phyloP scores from a whole-genome alignment of 2,797 vertebrate genomes.

The Cetoscarus ocellatus region DNA sequence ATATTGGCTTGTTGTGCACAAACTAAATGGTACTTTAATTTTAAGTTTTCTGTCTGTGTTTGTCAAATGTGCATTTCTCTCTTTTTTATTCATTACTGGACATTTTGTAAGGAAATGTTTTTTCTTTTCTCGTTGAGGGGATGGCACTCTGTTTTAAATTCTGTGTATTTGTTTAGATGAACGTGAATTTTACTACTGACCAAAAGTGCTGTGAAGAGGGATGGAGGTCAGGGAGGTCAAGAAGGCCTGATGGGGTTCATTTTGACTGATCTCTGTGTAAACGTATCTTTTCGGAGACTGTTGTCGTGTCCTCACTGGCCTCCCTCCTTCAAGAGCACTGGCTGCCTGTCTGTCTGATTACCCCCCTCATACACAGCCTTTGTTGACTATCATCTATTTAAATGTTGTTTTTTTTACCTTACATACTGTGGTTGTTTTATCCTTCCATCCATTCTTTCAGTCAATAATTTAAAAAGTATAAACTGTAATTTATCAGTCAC shows the following conservation, averaged over 20 bases:
- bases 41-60: slow-evolving; percentile 19
- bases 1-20: slow-evolving; percentile 18
- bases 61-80: background rate
- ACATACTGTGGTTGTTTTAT: slow-evolving; percentile 45
- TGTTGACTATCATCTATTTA: slow-evolving; percentile 61
- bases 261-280: background rate
- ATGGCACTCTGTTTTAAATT: slow-evolving; percentile 51
- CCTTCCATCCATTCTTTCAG: background rate
- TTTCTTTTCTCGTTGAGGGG: slow-evolving; percentile 23
- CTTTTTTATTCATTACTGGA: slow-evolving; percentile 22
- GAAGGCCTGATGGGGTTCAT: background rate
- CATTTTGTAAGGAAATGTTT: background rate
- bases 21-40: slow-evolving; percentile 50
- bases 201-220: slow-evolving; percentile 57
- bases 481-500: background rate
- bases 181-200: slow-evolving; percentile 77
- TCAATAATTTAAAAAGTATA: background rate
- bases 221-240: slow-evolving; percentile 17
- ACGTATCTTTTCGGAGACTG: slow-evolving; percentile 9
- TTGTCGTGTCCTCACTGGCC: slow-evolving; percentile 2
- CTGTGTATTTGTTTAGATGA: slow-evolving; percentile 51
- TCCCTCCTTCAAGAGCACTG: slow-evolving; percentile 49
- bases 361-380: slow-evolving; percentile 8
- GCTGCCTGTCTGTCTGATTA: slow-evolving; percentile 69
- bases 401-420: slow-evolving; percentile 47